Conservation (phyloP, 1,140 invertebrate genomes). For the Lepidotrigona ventralis region DNA sequence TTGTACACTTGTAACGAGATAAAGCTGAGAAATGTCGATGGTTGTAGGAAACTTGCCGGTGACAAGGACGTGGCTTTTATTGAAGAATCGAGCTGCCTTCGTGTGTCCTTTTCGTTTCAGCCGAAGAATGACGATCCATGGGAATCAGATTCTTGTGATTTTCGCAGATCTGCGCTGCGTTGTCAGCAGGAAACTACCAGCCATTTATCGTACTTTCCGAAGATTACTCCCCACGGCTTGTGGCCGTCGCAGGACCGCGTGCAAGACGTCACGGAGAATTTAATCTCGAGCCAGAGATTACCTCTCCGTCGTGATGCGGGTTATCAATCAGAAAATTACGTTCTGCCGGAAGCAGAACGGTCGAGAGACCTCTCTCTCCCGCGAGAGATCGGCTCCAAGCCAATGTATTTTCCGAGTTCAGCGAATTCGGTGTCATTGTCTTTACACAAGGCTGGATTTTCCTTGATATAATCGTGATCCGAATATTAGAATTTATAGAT, state of each 20-base stretch:
- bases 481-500: no score
- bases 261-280: conserved; percentile 13
- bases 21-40: background rate
- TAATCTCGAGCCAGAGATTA: conserved; percentile 23
- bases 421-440: background rate
- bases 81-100: background rate
- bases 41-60: background rate
- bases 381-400: background rate
- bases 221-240: conserved; percentile 29
- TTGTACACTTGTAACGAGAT: background rate
- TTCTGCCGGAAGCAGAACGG: background rate
- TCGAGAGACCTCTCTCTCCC: no score
- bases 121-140: background rate
- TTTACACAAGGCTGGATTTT: no score
- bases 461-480: no score
- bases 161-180: background rate
- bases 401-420: background rate
- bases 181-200: conserved; percentile 10
- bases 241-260: background rate
- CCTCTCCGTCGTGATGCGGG: background rate
- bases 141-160: conserved; percentile 12
- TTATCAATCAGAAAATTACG: conserved; percentile 39
- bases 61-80: background rate
- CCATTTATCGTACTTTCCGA: conserved; percentile 39
- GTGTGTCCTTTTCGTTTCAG: background rate